Evolutionary conservation across 2,888 invertebrate genomes (phyloP), one percentile per base, ranked within the genome.

Genomic region (Pediacus dermestoides): DNA sequence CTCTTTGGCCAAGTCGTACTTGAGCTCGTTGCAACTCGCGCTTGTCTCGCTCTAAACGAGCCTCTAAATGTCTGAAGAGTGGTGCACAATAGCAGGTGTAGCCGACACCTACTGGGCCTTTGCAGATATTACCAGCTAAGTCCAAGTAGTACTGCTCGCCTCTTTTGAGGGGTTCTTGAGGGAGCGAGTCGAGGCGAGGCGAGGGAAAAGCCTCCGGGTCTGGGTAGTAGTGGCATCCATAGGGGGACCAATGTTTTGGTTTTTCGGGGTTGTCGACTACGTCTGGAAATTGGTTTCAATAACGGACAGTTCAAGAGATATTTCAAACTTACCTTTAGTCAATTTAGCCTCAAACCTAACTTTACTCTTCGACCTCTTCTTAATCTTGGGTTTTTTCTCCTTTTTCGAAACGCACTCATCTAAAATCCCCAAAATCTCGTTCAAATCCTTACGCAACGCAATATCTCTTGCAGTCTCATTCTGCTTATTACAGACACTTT

Each of bases 71-170:
- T 45, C 87, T 80, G 62, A 94, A 86, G 67, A 92, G 84, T 0
- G 94, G 94, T 0, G 88, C 90, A 64, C 95, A 95, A 63, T 90
- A 91, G 67, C 92, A 93, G 1, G 88, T 88, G 65, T 91, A 89
- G 0, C 92, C 91, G 1, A 90, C 85, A 1, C 94, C 93, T n/a
- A 93, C 84, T 0, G 94, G 94, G 1, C 94, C 94, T 71, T 95
- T 94, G 55, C 90, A 83, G 44, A 95, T 89, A 63, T 94, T 93
- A 1, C 95, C 95, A 8, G 92, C 93, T 50, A 96, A 75, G 67
- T 95, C 95, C 52, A 94, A 74, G 68, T 86, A 96, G 68, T 95
- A 95, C 67, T 94, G 93, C 70, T 93, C 91, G 42, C 94, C 95
- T 58, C 84, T 82, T 55, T 78, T 78, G 11, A 92, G 71, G 0